These are phyloP conservation scores for Drosophila kikkawai DNA, from an alignment of 1,140 invertebrate genomes.

Conservation along the genomic window DNA sequence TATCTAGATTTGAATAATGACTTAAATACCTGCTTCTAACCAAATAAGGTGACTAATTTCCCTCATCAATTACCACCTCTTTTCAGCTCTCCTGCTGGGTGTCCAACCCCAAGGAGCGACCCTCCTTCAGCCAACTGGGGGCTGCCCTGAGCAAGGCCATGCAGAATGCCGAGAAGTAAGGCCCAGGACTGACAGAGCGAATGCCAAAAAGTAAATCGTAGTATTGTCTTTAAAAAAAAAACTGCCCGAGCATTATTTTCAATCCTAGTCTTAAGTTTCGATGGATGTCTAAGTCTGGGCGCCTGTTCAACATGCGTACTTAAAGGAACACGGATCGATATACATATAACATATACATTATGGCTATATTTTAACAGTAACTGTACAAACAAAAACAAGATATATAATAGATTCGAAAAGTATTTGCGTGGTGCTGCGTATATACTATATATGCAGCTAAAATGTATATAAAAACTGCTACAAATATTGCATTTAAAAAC, in stretches of 20 bases:
- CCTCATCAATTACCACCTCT: too few species aligned
- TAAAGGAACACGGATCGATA: constrained; percentile 32
- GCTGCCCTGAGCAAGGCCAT: constrained; percentile 81
- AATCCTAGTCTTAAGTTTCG: constrained; percentile 39
- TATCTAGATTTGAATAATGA: not conserved
- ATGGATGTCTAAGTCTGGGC: constrained; percentile 26
- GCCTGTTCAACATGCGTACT: constrained; percentile 70
- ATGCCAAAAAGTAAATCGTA: constrained; percentile 54
- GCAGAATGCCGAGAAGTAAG: constrained; percentile 75
- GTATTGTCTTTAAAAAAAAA: constrained; percentile 29
- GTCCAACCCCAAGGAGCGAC: constrained; percentile 87
- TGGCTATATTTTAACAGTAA: constrained; percentile 51
- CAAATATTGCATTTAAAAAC: constrained; percentile 70
- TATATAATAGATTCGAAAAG: constrained; percentile 43
- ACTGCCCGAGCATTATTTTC: constrained; percentile 21
- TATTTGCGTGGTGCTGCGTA: constrained; percentile 67
- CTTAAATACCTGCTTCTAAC: not conserved
- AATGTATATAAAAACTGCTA: constrained; percentile 77
- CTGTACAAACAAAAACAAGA: constrained; percentile 44
- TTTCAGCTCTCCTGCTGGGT: constrained; percentile 86
- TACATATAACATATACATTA: constrained; percentile 10
- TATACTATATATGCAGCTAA: constrained; percentile 46
- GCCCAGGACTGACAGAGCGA: constrained; percentile 37
- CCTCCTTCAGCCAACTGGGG: constrained; percentile 86
- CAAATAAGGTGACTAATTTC: not conserved